Conservation (phyloP, 2,113 vertebrate species). For the Thalassarche chlororhynchos region DNA sequence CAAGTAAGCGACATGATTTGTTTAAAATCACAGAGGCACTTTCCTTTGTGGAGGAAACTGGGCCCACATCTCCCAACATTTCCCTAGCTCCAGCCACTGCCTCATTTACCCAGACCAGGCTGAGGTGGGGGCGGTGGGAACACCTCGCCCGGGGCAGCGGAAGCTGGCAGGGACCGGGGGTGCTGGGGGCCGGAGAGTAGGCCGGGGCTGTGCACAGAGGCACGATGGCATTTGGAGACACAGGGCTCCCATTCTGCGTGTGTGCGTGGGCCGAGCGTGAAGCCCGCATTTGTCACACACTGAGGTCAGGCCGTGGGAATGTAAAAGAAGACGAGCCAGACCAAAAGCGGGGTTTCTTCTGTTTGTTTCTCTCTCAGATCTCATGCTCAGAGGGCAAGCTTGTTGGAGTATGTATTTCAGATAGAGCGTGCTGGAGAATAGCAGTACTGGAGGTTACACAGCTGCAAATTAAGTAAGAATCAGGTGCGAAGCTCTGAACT, state of each 20-base stretch:
- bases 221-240: rapidly evolving
- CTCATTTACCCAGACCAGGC: neutral
- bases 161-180: rapidly evolving
- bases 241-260: neutral
- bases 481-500: neutral
- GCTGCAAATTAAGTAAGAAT: neutral
- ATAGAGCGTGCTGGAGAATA: neutral
- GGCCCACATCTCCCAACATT: neutral
- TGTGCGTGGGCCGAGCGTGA: rapidly evolving
- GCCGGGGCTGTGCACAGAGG: rapidly evolving
- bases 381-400: neutral
- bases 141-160: rapidly evolving
- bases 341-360: neutral
- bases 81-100: neutral
- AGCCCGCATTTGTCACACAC: rapidly evolving
- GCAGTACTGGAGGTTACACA: neutral
- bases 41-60: neutral
- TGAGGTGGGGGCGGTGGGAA: rapidly evolving
- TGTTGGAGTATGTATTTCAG: neutral
- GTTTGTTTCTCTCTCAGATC: neutral
- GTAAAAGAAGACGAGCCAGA: neutral
- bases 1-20: neutral
- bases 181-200: neutral
- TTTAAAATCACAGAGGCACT: neutral
- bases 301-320: neutral